These are phyloP conservation scores for Drosophila colorata DNA, from an alignment of 2,888 invertebrate species.

Conservation along the genomic window DNA sequence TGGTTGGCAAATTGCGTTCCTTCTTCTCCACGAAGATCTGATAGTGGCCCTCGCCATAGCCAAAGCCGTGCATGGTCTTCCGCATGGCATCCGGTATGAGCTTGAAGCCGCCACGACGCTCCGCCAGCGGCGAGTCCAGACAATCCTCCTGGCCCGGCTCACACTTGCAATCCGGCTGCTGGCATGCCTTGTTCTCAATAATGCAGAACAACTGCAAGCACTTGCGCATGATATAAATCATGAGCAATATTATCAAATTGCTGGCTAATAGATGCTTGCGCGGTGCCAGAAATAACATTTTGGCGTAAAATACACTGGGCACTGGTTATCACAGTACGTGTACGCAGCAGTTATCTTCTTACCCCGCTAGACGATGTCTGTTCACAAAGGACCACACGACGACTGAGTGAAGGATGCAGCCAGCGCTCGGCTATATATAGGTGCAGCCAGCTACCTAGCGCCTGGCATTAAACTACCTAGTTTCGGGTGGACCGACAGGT, in stretches of 20 bases:
- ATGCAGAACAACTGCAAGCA: slow-evolving; percentile 75
- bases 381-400: slow-evolving; percentile 34
- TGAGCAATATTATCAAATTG: slow-evolving; percentile 72
- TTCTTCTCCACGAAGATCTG: slow-evolving; percentile 82
- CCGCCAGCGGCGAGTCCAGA: slow-evolving; percentile 42
- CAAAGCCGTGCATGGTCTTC: slow-evolving; percentile 74
- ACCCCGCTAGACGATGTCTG: slow-evolving; percentile 17
- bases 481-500: background rate
- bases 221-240: slow-evolving; percentile 77
- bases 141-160: slow-evolving; percentile 25
- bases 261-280: slow-evolving; percentile 77
- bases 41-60: slow-evolving; percentile 81
- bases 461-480: slow-evolving; percentile 29
- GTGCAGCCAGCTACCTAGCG: slow-evolving; percentile 8
- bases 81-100: slow-evolving; percentile 72
- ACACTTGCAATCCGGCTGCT: slow-evolving; percentile 50
- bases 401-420: slow-evolving; percentile 59
- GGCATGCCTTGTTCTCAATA: slow-evolving; percentile 68
- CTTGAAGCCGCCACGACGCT: slow-evolving; percentile 61
- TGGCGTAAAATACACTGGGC: slow-evolving; percentile 37
- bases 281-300: slow-evolving; percentile 72
- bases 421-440: slow-evolving; percentile 33
- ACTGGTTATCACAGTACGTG: slow-evolving; percentile 50
- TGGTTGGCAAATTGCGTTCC: slow-evolving; percentile 76
- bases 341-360: background rate